Conservation (phyloP, 2,113 vertebrate genomes). For the Ageneiosus marmoratus region DNA sequence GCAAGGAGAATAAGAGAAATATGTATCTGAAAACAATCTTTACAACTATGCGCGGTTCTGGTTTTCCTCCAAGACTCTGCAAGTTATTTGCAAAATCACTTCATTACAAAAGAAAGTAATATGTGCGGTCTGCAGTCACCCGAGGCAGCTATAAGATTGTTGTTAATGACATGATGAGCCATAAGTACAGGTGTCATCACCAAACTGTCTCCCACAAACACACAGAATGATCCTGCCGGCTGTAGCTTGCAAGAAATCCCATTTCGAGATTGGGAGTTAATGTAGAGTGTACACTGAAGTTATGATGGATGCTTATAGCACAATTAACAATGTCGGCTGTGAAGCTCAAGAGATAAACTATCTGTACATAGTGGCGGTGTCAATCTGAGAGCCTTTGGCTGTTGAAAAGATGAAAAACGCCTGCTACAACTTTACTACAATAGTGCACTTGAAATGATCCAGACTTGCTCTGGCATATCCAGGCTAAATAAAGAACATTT, state of each 20-base stretch:
- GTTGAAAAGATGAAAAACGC: constrained; percentile 20
- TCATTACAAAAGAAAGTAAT: constrained; percentile 45
- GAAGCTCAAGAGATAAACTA: constrained; percentile 12
- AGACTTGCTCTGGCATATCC: constrained; percentile 19
- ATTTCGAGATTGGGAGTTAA: not conserved
- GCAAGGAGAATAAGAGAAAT: constrained; percentile 12
- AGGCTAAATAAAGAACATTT: constrained; percentile 33
- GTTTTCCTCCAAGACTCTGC: constrained; percentile 26
- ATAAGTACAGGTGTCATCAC: constrained; percentile 31
- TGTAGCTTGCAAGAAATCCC: constrained; percentile 8
- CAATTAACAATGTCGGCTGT: not conserved
- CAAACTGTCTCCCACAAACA: not conserved
- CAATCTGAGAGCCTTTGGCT: constrained; percentile 38
- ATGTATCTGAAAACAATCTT: constrained; percentile 26
- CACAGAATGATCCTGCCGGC: constrained; percentile 21
- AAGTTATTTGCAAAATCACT: constrained; percentile 38
- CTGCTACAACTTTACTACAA: constrained; percentile 6
- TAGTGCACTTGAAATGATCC: constrained; percentile 21
- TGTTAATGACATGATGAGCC: constrained; percentile 13
- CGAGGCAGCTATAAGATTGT: constrained; percentile 17
- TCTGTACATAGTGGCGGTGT: not conserved
- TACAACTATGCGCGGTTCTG: not conserved
- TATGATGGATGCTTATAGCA: not conserved
- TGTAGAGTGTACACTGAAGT: not conserved
- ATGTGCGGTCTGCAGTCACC: constrained; percentile 20